Conservation (phyloP, 2,888 invertebrate genomes). For the Hemistola chrysoprasaria region DNA sequence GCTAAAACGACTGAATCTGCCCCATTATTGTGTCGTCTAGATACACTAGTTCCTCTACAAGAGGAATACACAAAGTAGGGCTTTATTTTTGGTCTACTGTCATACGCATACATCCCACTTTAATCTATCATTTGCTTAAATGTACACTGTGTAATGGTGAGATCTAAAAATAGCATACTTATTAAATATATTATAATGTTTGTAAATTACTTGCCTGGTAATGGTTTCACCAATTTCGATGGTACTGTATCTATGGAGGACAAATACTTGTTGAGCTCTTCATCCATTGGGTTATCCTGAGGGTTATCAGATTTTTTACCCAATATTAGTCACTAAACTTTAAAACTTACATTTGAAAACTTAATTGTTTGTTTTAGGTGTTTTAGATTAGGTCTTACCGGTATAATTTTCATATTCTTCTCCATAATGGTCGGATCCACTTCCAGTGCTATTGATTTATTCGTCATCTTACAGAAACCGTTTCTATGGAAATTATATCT, state of each 20-base stretch:
- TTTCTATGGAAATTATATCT: conserved; percentile 41
- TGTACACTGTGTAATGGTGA: too few relatives aligned
- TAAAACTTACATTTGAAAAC: conserved; percentile 6
- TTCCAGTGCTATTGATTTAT: conserved; percentile 81
- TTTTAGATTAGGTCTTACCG: conserved; percentile 43
- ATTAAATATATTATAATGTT: too few relatives aligned
- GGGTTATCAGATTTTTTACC: too few relatives aligned
- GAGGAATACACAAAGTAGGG: too few relatives aligned
- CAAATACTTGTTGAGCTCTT: conserved; percentile 83
- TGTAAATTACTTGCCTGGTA: conserved; percentile 81
- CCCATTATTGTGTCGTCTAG: too few relatives aligned
- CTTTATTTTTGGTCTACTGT: too few relatives aligned
- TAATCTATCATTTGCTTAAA: too few relatives aligned
- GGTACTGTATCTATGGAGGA: conserved; percentile 73
- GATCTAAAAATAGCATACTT: too few relatives aligned
- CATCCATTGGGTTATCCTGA: conserved; percentile 81
- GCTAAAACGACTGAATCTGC: too few relatives aligned
- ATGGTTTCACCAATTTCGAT: conserved; percentile 85
- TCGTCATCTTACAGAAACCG: conserved; percentile 52
- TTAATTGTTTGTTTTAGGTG: conserved; percentile 2
- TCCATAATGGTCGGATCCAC: conserved; percentile 83
- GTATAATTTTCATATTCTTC: conserved; percentile 76
- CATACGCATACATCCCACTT: too few relatives aligned
- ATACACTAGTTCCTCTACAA: too few relatives aligned
- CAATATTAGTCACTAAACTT: too few relatives aligned